Conservation (phyloP, 2,113 vertebrate genomes). For the Nyctibius bracteatus region DNA sequence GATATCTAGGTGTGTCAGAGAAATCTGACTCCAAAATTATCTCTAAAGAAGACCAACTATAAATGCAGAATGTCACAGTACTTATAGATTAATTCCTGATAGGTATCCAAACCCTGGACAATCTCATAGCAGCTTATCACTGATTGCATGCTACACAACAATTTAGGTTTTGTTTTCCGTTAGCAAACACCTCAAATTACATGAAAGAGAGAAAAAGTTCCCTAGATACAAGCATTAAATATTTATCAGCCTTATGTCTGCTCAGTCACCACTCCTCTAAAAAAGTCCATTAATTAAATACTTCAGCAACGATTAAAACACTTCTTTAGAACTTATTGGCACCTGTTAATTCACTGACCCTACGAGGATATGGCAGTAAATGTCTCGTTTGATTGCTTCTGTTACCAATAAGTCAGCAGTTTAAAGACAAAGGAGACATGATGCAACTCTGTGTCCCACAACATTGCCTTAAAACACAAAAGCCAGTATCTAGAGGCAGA, state of each 20-base stretch:
- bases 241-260: conserved; percentile 52
- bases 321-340: conserved; percentile 58
- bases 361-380: conserved; percentile 13
- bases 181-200: conserved; percentile 51
- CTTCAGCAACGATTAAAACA: conserved; percentile 44
- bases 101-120: background rate
- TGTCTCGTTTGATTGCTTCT: conserved; percentile 22
- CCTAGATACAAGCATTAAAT: conserved; percentile 33
- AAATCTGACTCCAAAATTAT: background rate
- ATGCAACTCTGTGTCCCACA: background rate
- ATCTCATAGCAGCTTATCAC: background rate
- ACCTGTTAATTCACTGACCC: conserved; percentile 59
- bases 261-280: conserved; percentile 28
- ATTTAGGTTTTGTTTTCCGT: conserved; percentile 29
- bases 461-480: conserved; percentile 53
- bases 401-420: conserved; percentile 17
- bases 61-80: background rate
- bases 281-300: conserved; percentile 54
- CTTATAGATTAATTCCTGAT: background rate
- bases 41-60: background rate
- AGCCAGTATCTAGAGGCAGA: background rate
- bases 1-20: background rate
- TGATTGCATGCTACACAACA: conserved; percentile 1
- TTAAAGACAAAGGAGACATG: conserved; percentile 56
- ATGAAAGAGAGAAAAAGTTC: conserved; percentile 24